A percentile compares a stretch with the other conserved stretches of the same genome.
Conservation (phyloP, 2,888 invertebrate genomes). For the Pycnomerus fuliginosus region DNA sequence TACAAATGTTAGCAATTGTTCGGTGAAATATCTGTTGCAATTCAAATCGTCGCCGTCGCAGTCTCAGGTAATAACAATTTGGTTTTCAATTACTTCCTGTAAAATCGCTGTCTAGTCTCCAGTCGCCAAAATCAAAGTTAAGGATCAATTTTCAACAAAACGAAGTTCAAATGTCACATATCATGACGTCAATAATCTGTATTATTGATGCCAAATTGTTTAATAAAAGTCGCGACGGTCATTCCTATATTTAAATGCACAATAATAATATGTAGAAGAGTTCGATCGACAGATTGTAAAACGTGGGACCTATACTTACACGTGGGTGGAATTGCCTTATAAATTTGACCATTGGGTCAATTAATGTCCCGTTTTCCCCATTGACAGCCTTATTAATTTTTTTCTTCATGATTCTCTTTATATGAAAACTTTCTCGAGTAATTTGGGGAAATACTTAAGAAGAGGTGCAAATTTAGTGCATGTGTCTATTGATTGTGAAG, state of each 20-base stretch:
- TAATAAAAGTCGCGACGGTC: slow-evolving; percentile 33
- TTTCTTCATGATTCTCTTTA: background rate
- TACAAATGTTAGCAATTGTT: slow-evolving; percentile 16
- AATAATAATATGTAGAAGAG: slow-evolving; percentile 11
- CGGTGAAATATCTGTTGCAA: slow-evolving; percentile 10
- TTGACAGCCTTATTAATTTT: background rate
- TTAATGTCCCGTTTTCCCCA: slow-evolving; percentile 23
- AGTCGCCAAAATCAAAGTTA: slow-evolving; percentile 12
- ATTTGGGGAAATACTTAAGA: too few species aligned
- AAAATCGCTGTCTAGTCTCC: too few species aligned
- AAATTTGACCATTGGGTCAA: slow-evolving; percentile 29
- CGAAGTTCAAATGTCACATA: slow-evolving; percentile 37
- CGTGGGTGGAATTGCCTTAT: slow-evolving; percentile 27
- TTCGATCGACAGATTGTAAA: slow-evolving; percentile 7
- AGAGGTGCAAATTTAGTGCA: too few species aligned
- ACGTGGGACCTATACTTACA: slow-evolving; percentile 11
- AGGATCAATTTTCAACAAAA: slow-evolving; percentile 12
- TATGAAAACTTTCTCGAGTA: too few species aligned
- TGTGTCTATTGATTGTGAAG: too few species aligned
- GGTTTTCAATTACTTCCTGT: too few species aligned
- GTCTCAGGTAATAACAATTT: too few species aligned
- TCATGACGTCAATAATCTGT: slow-evolving; percentile 39
- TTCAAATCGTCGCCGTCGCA: slow-evolving; percentile 9
- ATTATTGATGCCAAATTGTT: slow-evolving; percentile 38
- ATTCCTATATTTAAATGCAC: slow-evolving; percentile 24